A percentile compares a stretch with the other conserved stretches of the same genome.
Evolutionary conservation across 1,140 invertebrate species (phyloP).

Genomic region (Papilio helenus): DNA sequence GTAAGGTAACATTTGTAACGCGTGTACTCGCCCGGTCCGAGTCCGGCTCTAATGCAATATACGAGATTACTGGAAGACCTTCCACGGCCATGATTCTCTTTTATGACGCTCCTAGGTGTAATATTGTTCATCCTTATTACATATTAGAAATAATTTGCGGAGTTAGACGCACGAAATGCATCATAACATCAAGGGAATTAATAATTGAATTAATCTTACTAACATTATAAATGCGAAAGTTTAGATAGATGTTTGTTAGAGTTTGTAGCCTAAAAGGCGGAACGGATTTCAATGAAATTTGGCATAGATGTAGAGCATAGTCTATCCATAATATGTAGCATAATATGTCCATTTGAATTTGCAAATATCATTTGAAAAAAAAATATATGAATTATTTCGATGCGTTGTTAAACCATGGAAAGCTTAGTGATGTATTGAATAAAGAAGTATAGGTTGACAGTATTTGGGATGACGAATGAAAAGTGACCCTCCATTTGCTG

Average conservation of each 20-base stretch:
- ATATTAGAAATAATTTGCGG: conserved; percentile 19
- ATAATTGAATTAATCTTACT: not conserved
- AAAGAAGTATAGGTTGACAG: not conserved
- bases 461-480: conserved; percentile 10
- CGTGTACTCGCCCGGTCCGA: not conserved
- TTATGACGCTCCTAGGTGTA: conserved; percentile 24
- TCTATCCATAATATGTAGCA: too few relatives aligned
- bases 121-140: conserved; percentile 15
- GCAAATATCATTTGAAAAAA: too few relatives aligned
- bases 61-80: conserved; percentile 22
- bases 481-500: not conserved
- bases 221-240: too few relatives aligned
- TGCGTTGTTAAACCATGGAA: not conserved
- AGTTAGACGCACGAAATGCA: not conserved
- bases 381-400: not conserved
- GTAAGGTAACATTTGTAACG: not conserved
- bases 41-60: conserved; percentile 7
- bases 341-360: too few relatives aligned
- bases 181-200: not conserved
- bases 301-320: too few relatives aligned
- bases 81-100: conserved; percentile 18
- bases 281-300: too few relatives aligned
- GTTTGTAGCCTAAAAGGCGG: too few relatives aligned
- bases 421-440: not conserved
- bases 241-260: too few relatives aligned